phyloP scores from a whole-genome alignment of 1,140 invertebrate genomes.

The Drosophila navojoa region DNA sequence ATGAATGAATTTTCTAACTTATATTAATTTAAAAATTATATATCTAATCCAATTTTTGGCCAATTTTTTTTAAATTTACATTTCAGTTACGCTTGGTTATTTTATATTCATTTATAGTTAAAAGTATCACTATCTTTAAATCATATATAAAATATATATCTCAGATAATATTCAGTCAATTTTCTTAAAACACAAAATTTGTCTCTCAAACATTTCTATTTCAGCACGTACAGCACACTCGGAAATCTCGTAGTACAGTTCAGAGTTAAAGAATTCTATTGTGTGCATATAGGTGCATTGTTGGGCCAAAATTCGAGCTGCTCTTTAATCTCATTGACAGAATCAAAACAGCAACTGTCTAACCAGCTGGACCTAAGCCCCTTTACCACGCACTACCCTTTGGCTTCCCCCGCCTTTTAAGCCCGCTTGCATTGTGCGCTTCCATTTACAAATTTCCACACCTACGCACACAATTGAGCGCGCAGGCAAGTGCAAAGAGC shows the following conservation, averaged over 20 bases:
- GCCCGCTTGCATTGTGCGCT: slow-evolving; percentile 30
- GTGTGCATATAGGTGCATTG: slow-evolving; percentile 22
- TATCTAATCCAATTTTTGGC: too few species aligned
- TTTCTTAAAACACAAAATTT: too few species aligned
- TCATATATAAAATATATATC: too few species aligned
- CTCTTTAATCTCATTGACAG: slow-evolving; percentile 66
- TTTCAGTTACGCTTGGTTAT: too few species aligned
- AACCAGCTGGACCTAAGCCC: slow-evolving; percentile 59
- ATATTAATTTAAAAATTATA: too few species aligned
- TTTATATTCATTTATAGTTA: too few species aligned
- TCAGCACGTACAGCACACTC: background rate
- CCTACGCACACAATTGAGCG: slow-evolving; percentile 76
- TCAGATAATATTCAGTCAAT: too few species aligned
- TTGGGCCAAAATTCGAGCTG: slow-evolving; percentile 31
- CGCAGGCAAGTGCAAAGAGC: slow-evolving; percentile 63
- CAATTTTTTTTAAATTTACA: too few species aligned
- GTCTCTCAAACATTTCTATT: too few species aligned
- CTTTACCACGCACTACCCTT: slow-evolving; percentile 2
- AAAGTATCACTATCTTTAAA: too few species aligned
- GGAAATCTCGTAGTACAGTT: background rate
- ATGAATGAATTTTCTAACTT: too few species aligned
- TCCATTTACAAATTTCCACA: slow-evolving; percentile 69
- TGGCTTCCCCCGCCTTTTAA: slow-evolving; percentile 25
- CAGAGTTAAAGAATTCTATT: background rate
- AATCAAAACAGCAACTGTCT: slow-evolving; percentile 70